Percentiles rank a stretch among this genome's conserved stretches.
Evolutionary conservation across 2,888 invertebrate genomes (phyloP).

Genomic region (Alloscopus bannaensis): DNA sequence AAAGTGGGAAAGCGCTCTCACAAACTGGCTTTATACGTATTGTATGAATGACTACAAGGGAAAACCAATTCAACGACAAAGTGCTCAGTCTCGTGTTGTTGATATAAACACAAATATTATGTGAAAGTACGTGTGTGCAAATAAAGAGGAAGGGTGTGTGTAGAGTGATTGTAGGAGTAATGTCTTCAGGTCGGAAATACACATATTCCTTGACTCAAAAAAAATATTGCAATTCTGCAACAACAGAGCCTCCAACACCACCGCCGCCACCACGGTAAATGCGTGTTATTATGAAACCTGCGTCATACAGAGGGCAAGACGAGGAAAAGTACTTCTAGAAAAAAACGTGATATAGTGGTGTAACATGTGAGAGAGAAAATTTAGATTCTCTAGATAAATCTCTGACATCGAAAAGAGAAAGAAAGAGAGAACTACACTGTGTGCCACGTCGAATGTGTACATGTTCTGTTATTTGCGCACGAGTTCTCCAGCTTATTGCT

Average conservation of each 20-base stretch:
- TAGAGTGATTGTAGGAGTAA: not conserved
- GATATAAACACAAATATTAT: not conserved
- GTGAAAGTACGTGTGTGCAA: not conserved
- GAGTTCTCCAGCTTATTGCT: not conserved
- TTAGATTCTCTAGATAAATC: slow-evolving; percentile 35
- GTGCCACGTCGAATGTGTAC: not conserved
- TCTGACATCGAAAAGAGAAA: slow-evolving; percentile 6
- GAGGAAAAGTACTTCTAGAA: slow-evolving; percentile 4
- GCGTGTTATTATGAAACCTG: slow-evolving; percentile 50
- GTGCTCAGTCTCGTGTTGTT: not conserved
- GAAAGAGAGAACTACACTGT: not conserved
- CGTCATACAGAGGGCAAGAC: slow-evolving; percentile 23
- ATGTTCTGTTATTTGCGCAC: not conserved
- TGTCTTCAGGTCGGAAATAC: not conserved
- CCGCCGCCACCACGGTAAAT: slow-evolving; percentile 8
- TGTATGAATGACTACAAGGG: not conserved
- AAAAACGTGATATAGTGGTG: slow-evolving; percentile 41
- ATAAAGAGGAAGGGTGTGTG: slow-evolving; percentile 10
- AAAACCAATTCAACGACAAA: not conserved
- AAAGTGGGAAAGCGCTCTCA: not conserved
- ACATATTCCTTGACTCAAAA: slow-evolving; percentile 1
- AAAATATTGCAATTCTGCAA: slow-evolving; percentile 26
- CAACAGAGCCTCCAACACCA: not conserved
- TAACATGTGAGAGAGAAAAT: slow-evolving; percentile 40
- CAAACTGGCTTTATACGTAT: too few species aligned